Percentiles rank a stretch among this genome's conserved stretches.
Conservation (phyloP, 2,888 invertebrate species). For the Leptura quadrifasciata region DNA sequence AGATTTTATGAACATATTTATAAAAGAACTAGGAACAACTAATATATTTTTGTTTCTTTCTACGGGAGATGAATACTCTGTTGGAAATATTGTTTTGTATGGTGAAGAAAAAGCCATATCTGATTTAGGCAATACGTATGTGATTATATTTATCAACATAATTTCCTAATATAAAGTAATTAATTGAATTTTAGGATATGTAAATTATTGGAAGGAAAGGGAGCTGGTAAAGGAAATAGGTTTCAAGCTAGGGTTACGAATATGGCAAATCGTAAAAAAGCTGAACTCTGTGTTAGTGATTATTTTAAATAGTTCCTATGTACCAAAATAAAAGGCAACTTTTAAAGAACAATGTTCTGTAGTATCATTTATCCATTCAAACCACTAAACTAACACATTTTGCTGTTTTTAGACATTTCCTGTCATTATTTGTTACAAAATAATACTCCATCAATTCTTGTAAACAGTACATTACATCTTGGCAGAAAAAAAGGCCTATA, state of each 20-base stretch:
- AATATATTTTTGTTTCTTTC: constrained; percentile 81
- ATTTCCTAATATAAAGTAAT: constrained; percentile 26
- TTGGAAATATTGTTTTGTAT: constrained; percentile 77
- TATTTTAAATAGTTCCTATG: constrained; percentile 72
- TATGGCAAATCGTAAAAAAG: constrained; percentile 79
- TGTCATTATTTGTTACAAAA: too few relatives aligned
- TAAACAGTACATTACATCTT: too few relatives aligned
- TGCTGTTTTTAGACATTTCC: too few relatives aligned
- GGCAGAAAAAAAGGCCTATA: too few relatives aligned
- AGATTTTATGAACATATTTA: constrained; percentile 84
- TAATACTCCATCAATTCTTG: too few relatives aligned
- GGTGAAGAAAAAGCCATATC: constrained; percentile 76
- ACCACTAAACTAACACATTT: too few relatives aligned
- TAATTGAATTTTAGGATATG: constrained; percentile 76
- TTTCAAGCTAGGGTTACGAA: constrained; percentile 87
- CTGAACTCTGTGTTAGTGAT: constrained; percentile 78
- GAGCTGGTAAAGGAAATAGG: constrained; percentile 82
- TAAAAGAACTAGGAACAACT: constrained; percentile 78
- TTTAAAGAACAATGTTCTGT: background rate
- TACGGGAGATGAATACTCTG: constrained; percentile 82
- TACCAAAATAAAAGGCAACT: background rate
- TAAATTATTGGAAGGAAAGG: constrained; percentile 84
- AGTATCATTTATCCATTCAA: background rate
- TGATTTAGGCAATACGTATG: constrained; percentile 79
- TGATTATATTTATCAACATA: constrained; percentile 49